phyloP scores from a whole-genome alignment of 2,888 invertebrate genomes.

The Epistrophe grossulariae region DNA sequence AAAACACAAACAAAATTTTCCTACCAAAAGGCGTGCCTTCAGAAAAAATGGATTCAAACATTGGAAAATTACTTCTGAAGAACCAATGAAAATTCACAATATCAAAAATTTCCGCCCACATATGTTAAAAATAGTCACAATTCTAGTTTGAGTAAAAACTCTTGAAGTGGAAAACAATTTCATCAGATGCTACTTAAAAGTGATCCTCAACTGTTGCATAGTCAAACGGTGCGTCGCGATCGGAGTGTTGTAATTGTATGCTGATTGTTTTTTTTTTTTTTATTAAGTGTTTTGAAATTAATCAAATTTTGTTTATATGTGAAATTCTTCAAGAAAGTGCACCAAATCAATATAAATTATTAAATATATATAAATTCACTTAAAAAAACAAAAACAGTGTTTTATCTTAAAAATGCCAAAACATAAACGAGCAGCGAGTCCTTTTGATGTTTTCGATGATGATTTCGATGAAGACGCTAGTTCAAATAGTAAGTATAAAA shows the following conservation, averaged over 20 bases:
- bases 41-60: slow-evolving; percentile 28
- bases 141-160: slow-evolving; percentile 68
- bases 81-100: slow-evolving; percentile 55
- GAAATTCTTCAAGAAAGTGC: neutral
- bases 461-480: slow-evolving; percentile 83
- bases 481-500: slow-evolving; percentile 81
- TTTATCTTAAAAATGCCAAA: slow-evolving; percentile 80
- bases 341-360: neutral
- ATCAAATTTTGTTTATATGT: slow-evolving; percentile 1
- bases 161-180: slow-evolving; percentile 71
- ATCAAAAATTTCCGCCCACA: slow-evolving; percentile 79
- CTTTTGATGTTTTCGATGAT: slow-evolving; percentile 82
- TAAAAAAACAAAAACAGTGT: slow-evolving; percentile 84
- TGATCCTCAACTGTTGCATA: slow-evolving; percentile 60
- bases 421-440: slow-evolving; percentile 81
- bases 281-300: slow-evolving; percentile 3
- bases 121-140: slow-evolving; percentile 82
- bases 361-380: slow-evolving; percentile 62
- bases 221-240: neutral
- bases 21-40: slow-evolving; percentile 54
- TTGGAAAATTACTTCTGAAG: slow-evolving; percentile 42
- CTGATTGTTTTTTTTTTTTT: slow-evolving; percentile 1
- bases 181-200: slow-evolving; percentile 75
- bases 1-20: slow-evolving; percentile 17
- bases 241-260: slow-evolving; percentile 21